Base-by-base conservation (phyloP, 2,797 vertebrate species). In the Nothura maculosa region DNA sequence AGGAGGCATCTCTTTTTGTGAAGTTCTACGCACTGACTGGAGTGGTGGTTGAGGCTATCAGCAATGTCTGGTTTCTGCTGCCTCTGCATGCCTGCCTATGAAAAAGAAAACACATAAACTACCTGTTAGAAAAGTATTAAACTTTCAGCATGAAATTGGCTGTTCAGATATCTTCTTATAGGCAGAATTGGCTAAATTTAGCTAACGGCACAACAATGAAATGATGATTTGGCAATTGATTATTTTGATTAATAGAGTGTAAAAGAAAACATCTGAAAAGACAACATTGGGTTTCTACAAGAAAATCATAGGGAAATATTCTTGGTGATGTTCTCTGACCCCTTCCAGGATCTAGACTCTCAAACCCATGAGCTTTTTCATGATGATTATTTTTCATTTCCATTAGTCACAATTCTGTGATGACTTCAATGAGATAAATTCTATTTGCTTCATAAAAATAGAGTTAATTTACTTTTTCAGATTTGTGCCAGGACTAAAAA, bases 81-180 rank as follows among this genome's bases (percentile, higher is more conserved):
- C 28, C 6, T 76, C 45, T 77, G 52, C 70, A 81, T 86, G 24
- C 21, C 22, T 48, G 24, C 20, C 21, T 47, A 47, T 47, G 21
- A 48, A 15, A 48, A 48, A 48, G 27, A 52, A 52, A 94, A 45
- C 72, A 42, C 75, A 80, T 87, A 85, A 93, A 82, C 72, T 72
- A 58, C 69, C 80, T 91, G 81, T 93, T 95, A 85, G 69, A 87
- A 91, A 81, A 69, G 27, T 90, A 93, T 94, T 88, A 93, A 92
- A 89, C 47, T 72, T 92, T 86, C 83, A 81, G 32, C 45, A 80
- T 64, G 68, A 92, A 94, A 94, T 50, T 77, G 64, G 67, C 36
- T 92, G 72, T 78, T 94, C 69, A 58, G 55, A 17, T 77, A 80
- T 78, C 58, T 78, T 54, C 40, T 89, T 50, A 34, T 76, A 68